Percentiles rank a stretch among this genome's conserved stretches.
Evolutionary conservation across 2,888 invertebrate species (phyloP).

Genomic region (Drosophila pseudotakahashii): DNA sequence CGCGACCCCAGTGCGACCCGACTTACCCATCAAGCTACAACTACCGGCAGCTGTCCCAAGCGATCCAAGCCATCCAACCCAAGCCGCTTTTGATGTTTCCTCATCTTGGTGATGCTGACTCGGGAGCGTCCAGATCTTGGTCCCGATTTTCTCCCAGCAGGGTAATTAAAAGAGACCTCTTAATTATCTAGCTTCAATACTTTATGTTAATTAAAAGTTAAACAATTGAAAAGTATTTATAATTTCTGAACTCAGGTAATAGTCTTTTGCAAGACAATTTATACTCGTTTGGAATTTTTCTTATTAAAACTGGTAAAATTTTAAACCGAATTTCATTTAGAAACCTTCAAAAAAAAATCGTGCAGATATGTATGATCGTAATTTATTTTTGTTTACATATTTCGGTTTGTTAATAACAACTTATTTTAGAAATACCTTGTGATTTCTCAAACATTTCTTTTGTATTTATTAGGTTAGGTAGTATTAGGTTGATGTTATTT

Average conservation of each 20-base stretch:
- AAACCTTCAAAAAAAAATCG: no score
- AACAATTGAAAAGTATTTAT: not conserved
- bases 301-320: no score
- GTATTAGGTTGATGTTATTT: no score
- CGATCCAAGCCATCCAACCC: constrained; percentile 32
- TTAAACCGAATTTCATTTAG: no score
- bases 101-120: constrained; percentile 41
- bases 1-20: constrained; percentile 28
- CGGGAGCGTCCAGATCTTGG: constrained; percentile 9
- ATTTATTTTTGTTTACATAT: no score
- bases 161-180: constrained; percentile 25
- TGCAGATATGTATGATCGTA: no score
- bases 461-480: no score
- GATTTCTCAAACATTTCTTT: no score
- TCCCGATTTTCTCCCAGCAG: not conserved
- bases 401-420: no score
- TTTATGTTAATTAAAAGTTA: not conserved
- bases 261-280: no score
- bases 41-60: constrained; percentile 76
- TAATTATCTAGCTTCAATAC: not conserved
- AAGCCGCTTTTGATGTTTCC: constrained; percentile 54
- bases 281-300: no score
- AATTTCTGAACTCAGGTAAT: not conserved
- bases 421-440: no score
- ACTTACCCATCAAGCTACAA: constrained; percentile 8